phyloP scores from a whole-genome alignment of 2,888 invertebrate genomes.

The Cephus pygmeus region DNA sequence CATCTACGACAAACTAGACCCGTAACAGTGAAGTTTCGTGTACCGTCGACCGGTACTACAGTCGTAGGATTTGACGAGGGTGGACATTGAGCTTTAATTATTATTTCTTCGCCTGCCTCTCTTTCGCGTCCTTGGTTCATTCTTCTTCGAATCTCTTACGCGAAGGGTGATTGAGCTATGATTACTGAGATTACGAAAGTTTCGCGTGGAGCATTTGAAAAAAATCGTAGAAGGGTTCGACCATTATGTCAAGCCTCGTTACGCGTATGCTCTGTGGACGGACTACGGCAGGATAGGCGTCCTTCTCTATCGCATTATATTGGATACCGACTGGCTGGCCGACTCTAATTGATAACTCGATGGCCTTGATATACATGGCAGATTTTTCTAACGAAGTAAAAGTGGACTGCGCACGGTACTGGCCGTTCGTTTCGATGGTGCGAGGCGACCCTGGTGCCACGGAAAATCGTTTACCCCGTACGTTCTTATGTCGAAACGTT shows the following conservation, averaged over 20 bases:
- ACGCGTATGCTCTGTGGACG: background rate
- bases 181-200: background rate
- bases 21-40: background rate
- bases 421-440: background rate
- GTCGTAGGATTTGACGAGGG: background rate
- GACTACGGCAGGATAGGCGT: background rate
- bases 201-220: background rate
- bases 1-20: background rate
- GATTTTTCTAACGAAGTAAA: slow-evolving; percentile 49
- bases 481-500: background rate
- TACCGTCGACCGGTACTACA: background rate
- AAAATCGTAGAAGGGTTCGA: background rate
- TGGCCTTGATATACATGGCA: slow-evolving; percentile 52
- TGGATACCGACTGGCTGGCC: slow-evolving; percentile 16
- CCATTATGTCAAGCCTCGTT: background rate
- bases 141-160: background rate
- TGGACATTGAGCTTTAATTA: background rate
- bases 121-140: background rate
- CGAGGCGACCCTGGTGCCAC: background rate
- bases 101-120: background rate
- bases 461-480: background rate
- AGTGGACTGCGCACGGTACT: slow-evolving; percentile 30
- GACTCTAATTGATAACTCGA: slow-evolving; percentile 51
- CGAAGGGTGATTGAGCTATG: background rate
- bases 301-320: background rate